Base-by-base conservation (phyloP, 2,888 invertebrate species). In the Actias luna region DNA sequence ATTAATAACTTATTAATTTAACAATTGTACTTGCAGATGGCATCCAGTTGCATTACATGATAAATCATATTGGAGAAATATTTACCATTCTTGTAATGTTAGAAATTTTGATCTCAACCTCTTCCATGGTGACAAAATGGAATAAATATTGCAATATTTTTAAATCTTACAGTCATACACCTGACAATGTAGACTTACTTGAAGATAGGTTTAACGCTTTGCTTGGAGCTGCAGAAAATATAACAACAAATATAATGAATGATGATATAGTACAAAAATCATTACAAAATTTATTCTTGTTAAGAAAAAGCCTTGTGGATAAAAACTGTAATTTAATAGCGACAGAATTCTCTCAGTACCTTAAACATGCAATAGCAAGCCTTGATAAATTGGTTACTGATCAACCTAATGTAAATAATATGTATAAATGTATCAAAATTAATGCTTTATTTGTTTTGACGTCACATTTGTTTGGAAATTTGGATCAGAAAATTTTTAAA, bases 401-500 rank as follows among this genome's bases (percentile, higher is more conserved):
- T 78, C 94, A 78, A 89, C 93, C 80, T 87, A 95, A 84, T 75
- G 79, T 78, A 71, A 88, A 78, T 80, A 90, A 79, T 82, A 91
- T 88, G 93, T 93, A 89, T 71, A 95, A 93, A 82, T 95, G 94
- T 90, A 94, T 93, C 33, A 95, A 95, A 81, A 84, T 95, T 0
- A 96, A 96, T 84, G 92, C 94, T 3, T 90, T 96, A 14, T 94
- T 95, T 81, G 95, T 95, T 1, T 88, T 97, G 27, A 93, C 94
- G 65, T 93, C 94, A 66, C 94, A 95, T 79, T 88, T 97, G 61
- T 98, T 97, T 88, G 96, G 97, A 58, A 93, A 94, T 72, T 93
- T 94, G 72, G 97, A 98, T 82, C 96, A 95, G 77, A 97, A 96
- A 84, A 83, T 95, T 57, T 94, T 97, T 61, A 96, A 95, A 83